phyloP scores from a whole-genome alignment of 1,140 invertebrate genomes.

The Meloidogyne hapla region DNA sequence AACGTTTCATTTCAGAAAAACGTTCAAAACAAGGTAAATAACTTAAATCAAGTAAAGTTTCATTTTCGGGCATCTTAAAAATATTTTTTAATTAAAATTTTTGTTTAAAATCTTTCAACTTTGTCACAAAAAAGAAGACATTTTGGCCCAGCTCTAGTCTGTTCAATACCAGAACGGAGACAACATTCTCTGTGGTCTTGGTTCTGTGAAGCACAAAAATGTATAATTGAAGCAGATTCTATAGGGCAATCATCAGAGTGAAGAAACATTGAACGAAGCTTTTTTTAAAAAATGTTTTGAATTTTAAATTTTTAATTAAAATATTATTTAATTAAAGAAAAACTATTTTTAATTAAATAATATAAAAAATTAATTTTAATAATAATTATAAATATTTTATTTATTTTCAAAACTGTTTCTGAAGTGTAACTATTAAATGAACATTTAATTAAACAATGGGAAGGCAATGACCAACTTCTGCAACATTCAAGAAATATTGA shows the following conservation, averaged over 20 bases:
- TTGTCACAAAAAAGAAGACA: constrained; percentile 61
- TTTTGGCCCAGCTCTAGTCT: constrained; percentile 54
- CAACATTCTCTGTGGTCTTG: constrained; percentile 44
- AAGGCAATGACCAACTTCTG: constrained; percentile 53
- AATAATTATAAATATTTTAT: neutral
- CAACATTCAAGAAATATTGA: constrained; percentile 56
- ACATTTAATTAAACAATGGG: constrained; percentile 55
- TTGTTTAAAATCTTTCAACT: constrained; percentile 10
- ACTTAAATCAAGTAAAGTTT: constrained; percentile 52
- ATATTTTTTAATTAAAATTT: neutral
- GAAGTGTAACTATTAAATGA: constrained; percentile 49
- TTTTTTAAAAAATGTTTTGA: too few species aligned
- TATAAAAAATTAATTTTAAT: constrained; percentile 13
- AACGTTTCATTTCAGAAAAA: constrained; percentile 58
- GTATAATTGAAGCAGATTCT: constrained; percentile 58
- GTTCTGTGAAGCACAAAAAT: constrained; percentile 61
- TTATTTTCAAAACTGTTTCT: constrained; percentile 44
- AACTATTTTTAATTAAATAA: constrained; percentile 4
- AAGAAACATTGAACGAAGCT: constrained; percentile 61
- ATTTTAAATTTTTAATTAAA: too few species aligned
- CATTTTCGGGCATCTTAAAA: constrained; percentile 42
- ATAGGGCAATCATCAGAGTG: constrained; percentile 58
- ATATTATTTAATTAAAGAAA: too few species aligned
- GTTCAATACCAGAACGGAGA: constrained; percentile 45
- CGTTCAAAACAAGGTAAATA: constrained; percentile 61